phyloP scores from a whole-genome alignment of 2,797 vertebrate genomes.

The Anolis apletophallus region DNA sequence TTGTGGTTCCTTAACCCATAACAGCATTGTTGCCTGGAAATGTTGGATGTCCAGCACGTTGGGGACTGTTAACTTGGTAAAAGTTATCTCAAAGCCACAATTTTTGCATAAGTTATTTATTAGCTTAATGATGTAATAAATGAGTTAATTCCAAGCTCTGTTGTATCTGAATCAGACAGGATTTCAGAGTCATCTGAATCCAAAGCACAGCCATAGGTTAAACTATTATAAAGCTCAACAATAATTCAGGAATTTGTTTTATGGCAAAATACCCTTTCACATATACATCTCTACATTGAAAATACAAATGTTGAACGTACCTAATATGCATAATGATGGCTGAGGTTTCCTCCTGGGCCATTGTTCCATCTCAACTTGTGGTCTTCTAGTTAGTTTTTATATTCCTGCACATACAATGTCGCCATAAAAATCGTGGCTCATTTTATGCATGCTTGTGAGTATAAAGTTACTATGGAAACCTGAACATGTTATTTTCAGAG shows the following conservation, averaged over 20 bases:
- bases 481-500: constrained; percentile 1
- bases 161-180: too few relatives aligned
- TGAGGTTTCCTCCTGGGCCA: neutral
- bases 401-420: neutral
- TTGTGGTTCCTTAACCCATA: too few relatives aligned
- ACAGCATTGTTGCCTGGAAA: too few relatives aligned
- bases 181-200: too few relatives aligned
- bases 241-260: neutral
- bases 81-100: too few relatives aligned
- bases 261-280: neutral
- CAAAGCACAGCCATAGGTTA: too few relatives aligned
- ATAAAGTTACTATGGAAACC: constrained; percentile 15
- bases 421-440: neutral
- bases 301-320: neutral
- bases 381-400: neutral
- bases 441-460: neutral
- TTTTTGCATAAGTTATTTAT: too few relatives aligned
- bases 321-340: neutral
- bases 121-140: too few relatives aligned
- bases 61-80: too few relatives aligned
- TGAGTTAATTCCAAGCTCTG: too few relatives aligned
- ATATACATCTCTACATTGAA: too few relatives aligned
- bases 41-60: too few relatives aligned
- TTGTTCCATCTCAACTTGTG: neutral
- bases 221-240: neutral